Evolutionary conservation across 2,797 vertebrate genomes (phyloP), one percentile per base, ranked within the genome.

Genomic region (Malacoctenus gilli): DNA sequence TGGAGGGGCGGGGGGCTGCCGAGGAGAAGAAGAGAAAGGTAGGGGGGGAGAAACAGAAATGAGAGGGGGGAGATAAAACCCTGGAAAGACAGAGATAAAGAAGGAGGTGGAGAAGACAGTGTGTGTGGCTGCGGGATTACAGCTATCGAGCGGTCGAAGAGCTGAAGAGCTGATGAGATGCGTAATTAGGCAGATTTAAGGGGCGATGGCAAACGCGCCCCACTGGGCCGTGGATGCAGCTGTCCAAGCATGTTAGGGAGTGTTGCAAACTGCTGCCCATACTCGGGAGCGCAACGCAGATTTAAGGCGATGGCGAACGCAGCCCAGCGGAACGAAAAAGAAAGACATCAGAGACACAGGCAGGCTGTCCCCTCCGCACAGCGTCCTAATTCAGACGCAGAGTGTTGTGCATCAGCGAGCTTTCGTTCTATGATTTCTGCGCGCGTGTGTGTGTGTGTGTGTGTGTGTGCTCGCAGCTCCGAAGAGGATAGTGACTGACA

Each of bases 131-230:
- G 32, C 0, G 52, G 77, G 74, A 79, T 73, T 68, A 75, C 70
- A 67, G 72, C 54, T 71, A 80, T 76, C 39, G 38, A 79, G 79
- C 55, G 35, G 62, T 59, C 74, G 69, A 68, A 56, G 64, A 73
- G 71, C 66, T 80, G 73, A 88, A 57, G 65, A 75, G 72, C 70
- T 80, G 75, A 88, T 69, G 85, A 83, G 82, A 84, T 67, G 82
- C 68, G 48, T 89, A 88, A 89, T 91, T 89, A 88, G 68, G 61
- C 72, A 84, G 87, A 84, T 89, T 85, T 83, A 69, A 80, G 70
- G 70, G 72, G 72, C 49, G 73, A 80, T 71, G 57, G 68, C n/a
- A 12, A 85, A 50, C 10, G 50, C 44, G 44, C 63, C 58, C 77
- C 68, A 61, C 62, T 79, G 79, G 72, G 77, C 74, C 22, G 3